Evolutionary conservation across 1,140 invertebrate genomes (phyloP).

Genomic region (Phenacoccus solenopsis): DNA sequence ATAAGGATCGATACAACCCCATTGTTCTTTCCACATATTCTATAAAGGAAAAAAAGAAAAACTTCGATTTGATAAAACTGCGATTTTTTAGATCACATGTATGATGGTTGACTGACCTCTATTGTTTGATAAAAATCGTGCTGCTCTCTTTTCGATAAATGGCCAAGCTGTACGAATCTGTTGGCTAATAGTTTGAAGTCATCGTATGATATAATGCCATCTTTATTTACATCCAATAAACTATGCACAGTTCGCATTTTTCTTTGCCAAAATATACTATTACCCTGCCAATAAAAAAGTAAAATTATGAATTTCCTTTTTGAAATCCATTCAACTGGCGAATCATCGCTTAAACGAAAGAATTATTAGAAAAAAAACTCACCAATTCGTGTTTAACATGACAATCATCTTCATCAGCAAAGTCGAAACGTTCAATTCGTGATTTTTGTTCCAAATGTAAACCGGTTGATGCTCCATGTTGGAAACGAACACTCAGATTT

Average conservation of each 20-base stretch:
- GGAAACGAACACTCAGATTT: not conserved
- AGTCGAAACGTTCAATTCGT: not conserved
- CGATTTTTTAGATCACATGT: not conserved
- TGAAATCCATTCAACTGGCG: too few relatives aligned
- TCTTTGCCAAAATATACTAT: conserved; percentile 46
- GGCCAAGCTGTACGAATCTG: conserved; percentile 56
- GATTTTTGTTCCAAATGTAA: not conserved
- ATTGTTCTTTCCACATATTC: conserved; percentile 67
- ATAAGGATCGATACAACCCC: conserved; percentile 66
- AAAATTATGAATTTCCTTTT: not conserved
- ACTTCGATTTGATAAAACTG: not conserved
- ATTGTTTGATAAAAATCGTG: conserved; percentile 26
- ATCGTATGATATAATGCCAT: conserved; percentile 66
- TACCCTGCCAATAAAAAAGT: not conserved
- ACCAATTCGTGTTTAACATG: not conserved
- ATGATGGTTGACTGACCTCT: conserved; percentile 22
- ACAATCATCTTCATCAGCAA: not conserved
- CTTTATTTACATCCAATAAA: conserved; percentile 68
- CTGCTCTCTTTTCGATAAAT: conserved; percentile 32
- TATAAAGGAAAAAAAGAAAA: conserved; percentile 31
- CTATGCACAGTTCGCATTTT: conserved; percentile 76
- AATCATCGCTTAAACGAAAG: not conserved
- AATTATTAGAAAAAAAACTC: not conserved
- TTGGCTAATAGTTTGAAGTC: conserved; percentile 59
- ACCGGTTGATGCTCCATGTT: not conserved